These are phyloP conservation scores for Orthonyx spaldingii DNA, from an alignment of 2,113 vertebrate species.

Conservation along the genomic window DNA sequence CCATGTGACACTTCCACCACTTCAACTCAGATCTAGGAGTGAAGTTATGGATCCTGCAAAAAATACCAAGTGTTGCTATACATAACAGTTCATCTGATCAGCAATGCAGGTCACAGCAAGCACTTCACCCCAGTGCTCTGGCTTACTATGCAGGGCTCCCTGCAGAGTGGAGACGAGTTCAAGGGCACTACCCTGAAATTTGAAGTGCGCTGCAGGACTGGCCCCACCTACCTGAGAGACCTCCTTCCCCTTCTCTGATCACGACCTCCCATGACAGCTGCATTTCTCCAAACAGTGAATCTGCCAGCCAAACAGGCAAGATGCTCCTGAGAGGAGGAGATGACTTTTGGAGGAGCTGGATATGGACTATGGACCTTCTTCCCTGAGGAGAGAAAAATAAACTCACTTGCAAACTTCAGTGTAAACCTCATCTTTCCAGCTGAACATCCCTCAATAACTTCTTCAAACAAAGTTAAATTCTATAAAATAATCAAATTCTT, in stretches of 20 bases:
- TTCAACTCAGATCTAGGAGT: background rate
- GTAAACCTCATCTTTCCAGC: background rate
- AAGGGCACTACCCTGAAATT: constrained; percentile 25
- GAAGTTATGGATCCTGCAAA: background rate
- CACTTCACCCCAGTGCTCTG: background rate
- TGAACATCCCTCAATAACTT: constrained; percentile 8
- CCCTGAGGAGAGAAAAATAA: constrained; percentile 38
- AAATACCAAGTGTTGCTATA: background rate
- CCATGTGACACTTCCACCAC: rapidly evolving
- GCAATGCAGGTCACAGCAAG: constrained; percentile 30
- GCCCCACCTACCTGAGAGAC: background rate
- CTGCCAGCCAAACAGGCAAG: background rate
- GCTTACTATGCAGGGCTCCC: background rate
- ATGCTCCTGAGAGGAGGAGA: background rate
- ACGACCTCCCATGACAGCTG: background rate
- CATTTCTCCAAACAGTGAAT: background rate
- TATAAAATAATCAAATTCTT: constrained; percentile 13
- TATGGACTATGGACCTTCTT: background rate
- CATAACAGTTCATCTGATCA: constrained; percentile 21
- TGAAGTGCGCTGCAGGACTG: background rate
- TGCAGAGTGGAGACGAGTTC: background rate
- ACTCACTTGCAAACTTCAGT: background rate
- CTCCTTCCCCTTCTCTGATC: background rate
- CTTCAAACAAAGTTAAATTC: constrained; percentile 3
- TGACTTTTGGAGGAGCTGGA: background rate